phyloP scores from a whole-genome alignment of 2,888 invertebrate species.

The Odontothrips loti region DNA sequence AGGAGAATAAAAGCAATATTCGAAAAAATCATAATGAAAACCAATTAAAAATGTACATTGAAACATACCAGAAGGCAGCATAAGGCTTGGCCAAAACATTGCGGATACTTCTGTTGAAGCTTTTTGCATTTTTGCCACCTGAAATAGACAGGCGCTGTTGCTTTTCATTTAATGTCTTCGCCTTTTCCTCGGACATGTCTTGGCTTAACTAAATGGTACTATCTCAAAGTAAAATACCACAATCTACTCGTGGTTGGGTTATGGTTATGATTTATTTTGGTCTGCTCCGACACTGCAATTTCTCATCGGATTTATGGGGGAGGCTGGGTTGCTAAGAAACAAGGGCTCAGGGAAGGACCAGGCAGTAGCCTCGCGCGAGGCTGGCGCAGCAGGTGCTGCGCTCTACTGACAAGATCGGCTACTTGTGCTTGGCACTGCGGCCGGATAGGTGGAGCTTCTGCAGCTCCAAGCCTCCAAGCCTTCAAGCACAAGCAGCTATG shows the following conservation, averaged over 20 bases:
- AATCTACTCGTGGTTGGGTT: too few relatives aligned
- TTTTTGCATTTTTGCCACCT: background rate
- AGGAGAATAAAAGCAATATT: background rate
- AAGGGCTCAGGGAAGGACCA: too few relatives aligned
- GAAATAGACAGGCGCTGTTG: background rate
- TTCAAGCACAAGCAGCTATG: background rate
- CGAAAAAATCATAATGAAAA: background rate
- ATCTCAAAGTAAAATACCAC: too few relatives aligned
- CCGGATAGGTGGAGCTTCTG: background rate
- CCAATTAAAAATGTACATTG: background rate
- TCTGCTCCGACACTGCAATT: too few relatives aligned
- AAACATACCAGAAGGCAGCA: background rate
- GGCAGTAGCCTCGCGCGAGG: too few relatives aligned
- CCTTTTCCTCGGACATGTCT: background rate
- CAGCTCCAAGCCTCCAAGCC: background rate
- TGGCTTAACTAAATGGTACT: too few relatives aligned
- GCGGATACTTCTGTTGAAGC: background rate
- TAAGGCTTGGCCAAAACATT: background rate
- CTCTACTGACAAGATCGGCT: background rate
- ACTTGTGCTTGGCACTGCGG: background rate
- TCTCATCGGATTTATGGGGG: too few relatives aligned
- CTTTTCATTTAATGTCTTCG: background rate
- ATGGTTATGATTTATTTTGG: too few relatives aligned
- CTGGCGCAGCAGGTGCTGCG: background rate
- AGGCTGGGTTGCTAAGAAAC: too few relatives aligned